Percentiles rank a stretch among this genome's conserved stretches.
phyloP scores from a whole-genome alignment of 2,113 vertebrate genomes.

The Anarhynchus alexandrinus region DNA sequence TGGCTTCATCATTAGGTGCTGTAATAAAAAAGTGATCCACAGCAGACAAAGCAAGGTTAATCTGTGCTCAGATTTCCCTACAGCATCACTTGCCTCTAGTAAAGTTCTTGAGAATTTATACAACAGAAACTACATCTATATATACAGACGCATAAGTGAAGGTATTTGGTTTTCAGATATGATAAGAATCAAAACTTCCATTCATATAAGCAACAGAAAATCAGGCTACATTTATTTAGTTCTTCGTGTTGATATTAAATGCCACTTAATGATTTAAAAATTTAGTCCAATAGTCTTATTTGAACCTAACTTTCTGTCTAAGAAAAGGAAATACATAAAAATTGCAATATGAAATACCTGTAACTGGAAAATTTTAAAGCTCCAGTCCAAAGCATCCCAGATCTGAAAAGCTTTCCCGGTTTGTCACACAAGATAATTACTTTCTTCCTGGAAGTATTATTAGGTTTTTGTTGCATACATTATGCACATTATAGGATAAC shows the following conservation, averaged over 20 bases:
- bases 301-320: background rate
- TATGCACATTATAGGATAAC: background rate
- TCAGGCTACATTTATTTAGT: background rate
- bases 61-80: background rate
- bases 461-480: background rate
- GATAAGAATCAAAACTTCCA: background rate
- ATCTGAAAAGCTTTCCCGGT: background rate
- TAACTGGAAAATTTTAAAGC: background rate
- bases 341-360: background rate
- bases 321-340: background rate
- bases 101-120: background rate
- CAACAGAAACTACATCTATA: fast-evolving
- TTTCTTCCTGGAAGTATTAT: background rate
- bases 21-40: background rate
- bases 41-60: background rate
- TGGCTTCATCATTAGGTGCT: background rate
- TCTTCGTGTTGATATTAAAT: background rate
- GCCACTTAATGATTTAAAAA: background rate
- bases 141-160: background rate
- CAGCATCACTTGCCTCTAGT: too few species aligned
- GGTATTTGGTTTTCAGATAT: too few species aligned
- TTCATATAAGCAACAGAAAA: background rate
- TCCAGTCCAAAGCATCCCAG: background rate
- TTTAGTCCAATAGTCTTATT: background rate
- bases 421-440: background rate